Base-by-base conservation (phyloP, 2,888 invertebrate genomes). In the Andrena trimmerana region DNA sequence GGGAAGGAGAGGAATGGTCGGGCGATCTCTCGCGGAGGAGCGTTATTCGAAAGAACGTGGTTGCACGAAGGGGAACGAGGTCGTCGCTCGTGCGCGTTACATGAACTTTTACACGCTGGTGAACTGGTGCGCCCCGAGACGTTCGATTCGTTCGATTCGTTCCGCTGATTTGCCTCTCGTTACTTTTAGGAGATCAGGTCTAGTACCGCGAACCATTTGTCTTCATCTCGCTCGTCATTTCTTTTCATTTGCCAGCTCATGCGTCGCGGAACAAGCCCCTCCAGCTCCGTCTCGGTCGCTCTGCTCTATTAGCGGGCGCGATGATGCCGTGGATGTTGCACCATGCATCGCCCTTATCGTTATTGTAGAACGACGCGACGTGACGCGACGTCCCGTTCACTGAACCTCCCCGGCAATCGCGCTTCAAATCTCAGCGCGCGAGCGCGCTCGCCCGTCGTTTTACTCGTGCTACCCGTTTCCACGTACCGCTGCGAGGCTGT, bases 151-250 rank as follows among this genome's bases (percentile, higher is more conserved):
- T 77, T 82, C 65, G 72, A 86, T 77, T 84, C 78, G 86, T 77
- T 84, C 62, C 29, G 74, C 59, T 86, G 78, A 74, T 86, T 84
- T 60, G 70, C 67, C 73, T 75, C 69, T 78, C 27, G 82, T 86
- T 83, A 86, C 82, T 86, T 86, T 86, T 86, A 86, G 85, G 83
- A 82, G 86, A 78, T 79, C 86, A 75, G 69, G 81, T 75, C 81
- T 86, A 86, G 84, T 75, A 81, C 77, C 78, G 60, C 74, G 74
- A 85, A 90, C 88, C 91, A 89, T 91, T 91, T 90, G 88, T 91
- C 91, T 91, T 90, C 88, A 91, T 91, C 89, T 81, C 85, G 81
- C 75, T 85, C 85, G 89, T 87, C 86, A 88, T 89, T 89, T 91
- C 86, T 90, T 90, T 90, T 88, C 86, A 90, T 89, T 89, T 88